A percentile compares a stretch with the other conserved stretches of the same genome.
These are phyloP conservation scores for Antitype chi DNA, from an alignment of 2,888 invertebrate genomes.

Conservation along the genomic window DNA sequence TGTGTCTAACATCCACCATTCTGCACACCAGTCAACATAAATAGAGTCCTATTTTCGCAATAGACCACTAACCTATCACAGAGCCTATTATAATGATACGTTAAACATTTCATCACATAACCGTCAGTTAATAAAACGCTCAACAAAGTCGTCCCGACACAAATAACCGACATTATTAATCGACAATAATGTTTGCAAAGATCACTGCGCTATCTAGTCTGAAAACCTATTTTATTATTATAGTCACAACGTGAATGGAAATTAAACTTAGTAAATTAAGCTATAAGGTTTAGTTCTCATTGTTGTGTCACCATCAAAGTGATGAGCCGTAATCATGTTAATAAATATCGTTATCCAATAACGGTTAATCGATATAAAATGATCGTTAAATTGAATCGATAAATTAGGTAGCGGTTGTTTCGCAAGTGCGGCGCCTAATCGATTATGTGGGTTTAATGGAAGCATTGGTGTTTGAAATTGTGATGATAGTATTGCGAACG, in stretches of 20 bases:
- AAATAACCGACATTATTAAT: slow-evolving; percentile 55
- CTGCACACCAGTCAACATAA: slow-evolving; percentile 4
- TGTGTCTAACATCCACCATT: slow-evolving; percentile 3
- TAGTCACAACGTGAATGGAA: background rate
- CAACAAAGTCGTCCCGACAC: slow-evolving; percentile 46
- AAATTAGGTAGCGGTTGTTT: slow-evolving; percentile 65
- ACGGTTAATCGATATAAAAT: slow-evolving; percentile 68
- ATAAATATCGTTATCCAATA: slow-evolving; percentile 64
- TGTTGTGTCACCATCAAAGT: slow-evolving; percentile 27
- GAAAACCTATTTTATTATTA: slow-evolving; percentile 19
- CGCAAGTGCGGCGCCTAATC: slow-evolving; percentile 63
- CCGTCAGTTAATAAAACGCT: slow-evolving; percentile 48
- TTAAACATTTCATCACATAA: slow-evolving; percentile 45
- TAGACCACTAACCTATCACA: slow-evolving; percentile 41
- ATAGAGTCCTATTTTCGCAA: slow-evolving; percentile 43
- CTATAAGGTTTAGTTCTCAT: background rate
- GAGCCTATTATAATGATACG: slow-evolving; percentile 40
- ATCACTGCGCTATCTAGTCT: slow-evolving; percentile 42
- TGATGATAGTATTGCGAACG: slow-evolving; percentile 33
- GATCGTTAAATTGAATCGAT: slow-evolving; percentile 69
- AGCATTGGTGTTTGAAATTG: slow-evolving; percentile 35
- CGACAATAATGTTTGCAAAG: slow-evolving; percentile 40
- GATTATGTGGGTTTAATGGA: slow-evolving; percentile 56
- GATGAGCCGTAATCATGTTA: slow-evolving; percentile 59
- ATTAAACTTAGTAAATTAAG: background rate